Evolutionary conservation across 2,797 vertebrate species (phyloP), one percentile per base, ranked within the genome.

Genomic region (Gadopsis marmoratus): DNA sequence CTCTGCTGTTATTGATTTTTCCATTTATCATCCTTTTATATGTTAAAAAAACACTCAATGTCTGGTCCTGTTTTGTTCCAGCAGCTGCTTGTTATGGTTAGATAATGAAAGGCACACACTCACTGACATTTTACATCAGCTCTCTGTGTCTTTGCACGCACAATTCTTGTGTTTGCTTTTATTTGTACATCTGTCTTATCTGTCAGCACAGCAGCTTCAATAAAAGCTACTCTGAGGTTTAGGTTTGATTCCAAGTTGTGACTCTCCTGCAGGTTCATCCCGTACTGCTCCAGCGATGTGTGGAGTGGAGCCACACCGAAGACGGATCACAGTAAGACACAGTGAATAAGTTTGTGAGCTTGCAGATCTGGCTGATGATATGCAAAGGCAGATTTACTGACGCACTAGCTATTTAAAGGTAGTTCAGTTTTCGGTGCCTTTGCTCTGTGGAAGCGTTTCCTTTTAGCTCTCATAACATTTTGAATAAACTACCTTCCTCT

Each of bases 201-300:
- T 55, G 29, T 43, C 26, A 39, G 16, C 0, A 1, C 59, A 64
- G 3, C 0, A 4, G 19, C 19, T 76, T 29, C 19, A 63, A 55
- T 58, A 1, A 48, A 56, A 74, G 29, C 59, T 23, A 54, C 17
- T 67, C n/a, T 21, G 11, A 45, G 31, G 10, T 71, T 1, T 9
- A 11, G 11, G 39, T 56, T 2, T 29, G 54, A 65, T 66, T 73
- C n/a, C 47, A 53, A 47, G 55, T 7, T 29, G 7, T 68, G 21
- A 48, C 29, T 74, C 61, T 76, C 33, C 84, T 74, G 69, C 33
- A 99, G 98, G 83, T 97, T 98, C 88, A 96, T 99, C 89, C 98
- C 98, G 0, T 99, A 99, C 94, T 99, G 98, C 93, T 99, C 98
- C 90, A 99, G 98, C 82, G 98, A 98, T 10, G 97, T 97, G 83